Conservation (phyloP, 2,113 vertebrate species). For the Garra rufa region DNA sequence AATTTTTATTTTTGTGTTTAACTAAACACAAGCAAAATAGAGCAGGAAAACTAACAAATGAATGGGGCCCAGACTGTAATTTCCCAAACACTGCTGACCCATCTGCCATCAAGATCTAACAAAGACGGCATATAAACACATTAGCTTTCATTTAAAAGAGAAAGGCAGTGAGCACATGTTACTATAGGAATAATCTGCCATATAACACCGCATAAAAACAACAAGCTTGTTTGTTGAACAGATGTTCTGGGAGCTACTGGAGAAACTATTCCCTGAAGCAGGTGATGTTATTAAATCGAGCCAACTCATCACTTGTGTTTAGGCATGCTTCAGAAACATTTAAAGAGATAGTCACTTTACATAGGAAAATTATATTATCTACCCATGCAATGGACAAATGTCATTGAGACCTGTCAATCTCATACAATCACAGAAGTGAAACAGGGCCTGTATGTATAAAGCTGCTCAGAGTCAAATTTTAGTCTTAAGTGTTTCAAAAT, state of each 20-base stretch:
- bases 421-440: neutral
- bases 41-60: neutral
- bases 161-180: neutral
- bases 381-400: neutral
- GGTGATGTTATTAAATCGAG: neutral
- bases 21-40: neutral
- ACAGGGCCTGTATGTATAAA: neutral
- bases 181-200: neutral
- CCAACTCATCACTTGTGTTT: neutral
- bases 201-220: neutral
- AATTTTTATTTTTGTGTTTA: too few relatives aligned
- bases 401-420: neutral
- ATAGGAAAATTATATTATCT: neutral
- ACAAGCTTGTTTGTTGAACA: neutral
- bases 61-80: neutral
- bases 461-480: too few relatives aligned
- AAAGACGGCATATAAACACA: neutral
- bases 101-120: neutral
- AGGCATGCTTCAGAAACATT: neutral
- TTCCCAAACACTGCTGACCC: neutral
- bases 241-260: neutral
- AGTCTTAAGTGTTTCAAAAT: too few relatives aligned
- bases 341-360: neutral
- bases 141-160: neutral
- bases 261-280: conserved; percentile 4